These are phyloP conservation scores for Cinara cedri DNA, from an alignment of 2,888 invertebrate genomes.

Conservation along the genomic window DNA sequence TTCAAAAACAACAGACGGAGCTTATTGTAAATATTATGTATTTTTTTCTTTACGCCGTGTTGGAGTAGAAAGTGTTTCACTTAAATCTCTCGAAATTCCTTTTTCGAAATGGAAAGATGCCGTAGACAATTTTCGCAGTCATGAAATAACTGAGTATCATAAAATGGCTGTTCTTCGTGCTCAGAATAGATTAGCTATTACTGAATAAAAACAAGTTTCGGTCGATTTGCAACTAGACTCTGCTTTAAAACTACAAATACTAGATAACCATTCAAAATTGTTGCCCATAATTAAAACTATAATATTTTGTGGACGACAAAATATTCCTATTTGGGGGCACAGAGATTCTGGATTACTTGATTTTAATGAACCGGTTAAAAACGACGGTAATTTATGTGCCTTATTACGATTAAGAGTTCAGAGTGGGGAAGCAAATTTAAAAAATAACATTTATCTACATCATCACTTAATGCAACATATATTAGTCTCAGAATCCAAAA, in stretches of 20 bases:
- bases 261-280: not conserved
- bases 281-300: no score
- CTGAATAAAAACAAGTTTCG: no score
- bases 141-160: no score
- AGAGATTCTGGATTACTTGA: not conserved
- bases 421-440: no score
- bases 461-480: constrained; percentile 13
- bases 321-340: no score
- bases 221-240: no score
- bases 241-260: not conserved
- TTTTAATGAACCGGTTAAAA: not conserved
- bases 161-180: no score
- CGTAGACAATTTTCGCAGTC: no score
- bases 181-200: no score
- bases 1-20: constrained; percentile 16
- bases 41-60: not conserved
- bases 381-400: no score
- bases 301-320: no score
- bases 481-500: not conserved
- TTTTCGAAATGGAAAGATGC: not conserved
- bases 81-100: not conserved
- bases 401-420: no score
- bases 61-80: constrained; percentile 7
- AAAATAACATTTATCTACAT: not conserved
- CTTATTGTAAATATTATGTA: constrained; percentile 1